Evolutionary conservation across 1,140 invertebrate genomes (phyloP).

Genomic region (Conopomorpha cramerella): DNA sequence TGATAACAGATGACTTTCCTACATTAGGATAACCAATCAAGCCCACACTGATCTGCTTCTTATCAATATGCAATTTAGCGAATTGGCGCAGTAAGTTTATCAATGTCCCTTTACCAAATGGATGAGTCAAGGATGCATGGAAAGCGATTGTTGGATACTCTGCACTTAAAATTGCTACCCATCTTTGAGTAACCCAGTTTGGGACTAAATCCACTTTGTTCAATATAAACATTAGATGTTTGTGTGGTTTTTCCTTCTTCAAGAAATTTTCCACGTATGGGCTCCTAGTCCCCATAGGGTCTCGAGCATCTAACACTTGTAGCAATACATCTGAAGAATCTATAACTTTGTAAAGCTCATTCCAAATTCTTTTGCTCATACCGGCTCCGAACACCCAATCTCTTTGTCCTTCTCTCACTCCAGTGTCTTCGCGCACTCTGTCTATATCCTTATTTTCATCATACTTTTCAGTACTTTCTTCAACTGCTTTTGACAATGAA

Average conservation of each 20-base stretch:
- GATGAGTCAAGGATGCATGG: constrained; percentile 96
- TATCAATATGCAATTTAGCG: constrained; percentile 92
- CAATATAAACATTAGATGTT: constrained; percentile 92
- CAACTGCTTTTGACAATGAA: constrained; percentile 71
- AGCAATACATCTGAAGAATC: constrained; percentile 98
- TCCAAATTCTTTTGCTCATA: constrained; percentile 98
- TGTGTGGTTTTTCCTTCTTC: constrained; percentile 89
- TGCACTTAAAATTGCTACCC: constrained; percentile 90
- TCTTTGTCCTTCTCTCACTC: constrained; percentile 73
- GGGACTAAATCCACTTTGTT: constrained; percentile 97
- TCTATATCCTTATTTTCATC: constrained; percentile 80
- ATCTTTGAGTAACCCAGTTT: constrained; percentile 95
- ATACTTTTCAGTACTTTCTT: constrained; percentile 77
- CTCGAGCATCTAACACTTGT: constrained; percentile 92
- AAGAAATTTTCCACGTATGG: constrained; percentile 90
- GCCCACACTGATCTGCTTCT: constrained; percentile 98
- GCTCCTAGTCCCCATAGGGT: constrained; percentile 94
- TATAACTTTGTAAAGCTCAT: constrained; percentile 98
- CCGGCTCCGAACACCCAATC: constrained; percentile 92
- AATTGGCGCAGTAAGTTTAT: constrained; percentile 97
- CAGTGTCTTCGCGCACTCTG: constrained; percentile 79
- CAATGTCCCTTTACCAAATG: constrained; percentile 97
- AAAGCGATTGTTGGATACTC: constrained; percentile 99
- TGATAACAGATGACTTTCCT: constrained; percentile 98
- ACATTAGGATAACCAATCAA: constrained; percentile 99